Evolutionary conservation across 2,888 invertebrate species (phyloP).

Genomic region (Xestoiulus laeticollis): DNA sequence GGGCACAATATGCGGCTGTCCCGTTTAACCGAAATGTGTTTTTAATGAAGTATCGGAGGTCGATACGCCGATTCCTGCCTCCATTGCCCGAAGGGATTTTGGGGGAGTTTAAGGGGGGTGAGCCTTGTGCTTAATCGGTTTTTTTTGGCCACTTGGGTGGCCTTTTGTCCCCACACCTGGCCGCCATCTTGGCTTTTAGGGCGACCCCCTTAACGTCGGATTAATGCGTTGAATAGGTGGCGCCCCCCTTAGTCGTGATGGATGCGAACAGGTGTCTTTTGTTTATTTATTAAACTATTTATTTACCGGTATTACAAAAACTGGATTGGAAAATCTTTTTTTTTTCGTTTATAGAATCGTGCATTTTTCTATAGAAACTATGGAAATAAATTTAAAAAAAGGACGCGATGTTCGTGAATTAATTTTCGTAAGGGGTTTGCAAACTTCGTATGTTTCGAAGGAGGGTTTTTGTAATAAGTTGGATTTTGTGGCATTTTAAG

Average conservation of each 20-base stretch:
- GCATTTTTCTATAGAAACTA: background rate
- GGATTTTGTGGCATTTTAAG: too few relatives aligned
- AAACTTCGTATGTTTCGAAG: background rate
- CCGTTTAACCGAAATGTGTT: background rate
- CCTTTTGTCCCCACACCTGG: slow-evolving; percentile 34
- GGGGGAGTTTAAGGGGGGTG: background rate
- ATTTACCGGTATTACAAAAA: background rate
- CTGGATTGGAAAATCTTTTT: background rate
- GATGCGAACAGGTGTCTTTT: slow-evolving; percentile 43
- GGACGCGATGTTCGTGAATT: background rate
- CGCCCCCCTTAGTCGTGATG: background rate
- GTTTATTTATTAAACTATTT: slow-evolving; percentile 44
- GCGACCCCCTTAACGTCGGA: slow-evolving; percentile 12
- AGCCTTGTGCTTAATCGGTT: background rate
- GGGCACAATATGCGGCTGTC: background rate
- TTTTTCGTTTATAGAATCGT: background rate
- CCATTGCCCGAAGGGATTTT: background rate
- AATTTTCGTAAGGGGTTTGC: background rate
- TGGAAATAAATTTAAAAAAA: background rate
- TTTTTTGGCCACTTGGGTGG: slow-evolving; percentile 13
- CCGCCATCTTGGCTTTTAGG: slow-evolving; percentile 31
- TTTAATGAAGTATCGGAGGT: slow-evolving; percentile 52
- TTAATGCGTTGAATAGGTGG: slow-evolving; percentile 6
- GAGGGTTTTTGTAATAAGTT: too few relatives aligned
- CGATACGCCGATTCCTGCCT: slow-evolving; percentile 44